These are phyloP conservation scores for Brenthis hecate DNA, from an alignment of 2,888 invertebrate species.

Conservation along the genomic window DNA sequence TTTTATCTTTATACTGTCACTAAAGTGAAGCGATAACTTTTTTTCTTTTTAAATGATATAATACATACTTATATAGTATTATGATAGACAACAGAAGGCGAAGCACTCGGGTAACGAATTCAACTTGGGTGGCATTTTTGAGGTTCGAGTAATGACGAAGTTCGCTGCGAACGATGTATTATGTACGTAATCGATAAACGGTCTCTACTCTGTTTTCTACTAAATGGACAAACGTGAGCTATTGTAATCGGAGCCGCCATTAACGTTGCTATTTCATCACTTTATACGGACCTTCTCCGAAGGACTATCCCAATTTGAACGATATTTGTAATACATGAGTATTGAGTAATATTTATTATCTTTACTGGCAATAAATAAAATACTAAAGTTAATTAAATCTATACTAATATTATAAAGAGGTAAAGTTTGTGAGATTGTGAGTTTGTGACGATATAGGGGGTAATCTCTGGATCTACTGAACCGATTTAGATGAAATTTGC, in stretches of 20 bases:
- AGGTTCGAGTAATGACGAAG: conserved; percentile 65
- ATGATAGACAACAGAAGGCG: not conserved
- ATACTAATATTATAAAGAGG: too few species aligned
- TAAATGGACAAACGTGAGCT: conserved; percentile 47
- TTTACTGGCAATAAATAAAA: not conserved
- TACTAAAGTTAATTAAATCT: too few species aligned
- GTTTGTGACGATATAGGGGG: too few species aligned
- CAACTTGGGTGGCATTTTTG: conserved; percentile 75
- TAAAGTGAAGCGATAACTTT: not conserved
- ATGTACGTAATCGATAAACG: conserved; percentile 55
- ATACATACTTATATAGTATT: not conserved
- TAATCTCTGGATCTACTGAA: too few species aligned
- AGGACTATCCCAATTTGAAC: conserved; percentile 30
- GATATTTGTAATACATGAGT: conserved; percentile 8
- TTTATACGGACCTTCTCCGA: conserved; percentile 41
- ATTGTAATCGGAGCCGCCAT: conserved; percentile 47
- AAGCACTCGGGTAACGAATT: conserved; percentile 41
- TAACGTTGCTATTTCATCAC: conserved; percentile 40
- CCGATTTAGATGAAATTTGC: too few species aligned
- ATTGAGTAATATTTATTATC: not conserved
- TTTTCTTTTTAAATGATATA: not conserved
- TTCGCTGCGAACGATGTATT: conserved; percentile 48
- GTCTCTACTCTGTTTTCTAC: conserved; percentile 51
- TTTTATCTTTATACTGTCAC: too few species aligned
- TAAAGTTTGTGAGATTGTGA: too few species aligned